These are phyloP conservation scores for Vanessa cardui DNA, from an alignment of 2,888 invertebrate genomes.

Conservation along the genomic window DNA sequence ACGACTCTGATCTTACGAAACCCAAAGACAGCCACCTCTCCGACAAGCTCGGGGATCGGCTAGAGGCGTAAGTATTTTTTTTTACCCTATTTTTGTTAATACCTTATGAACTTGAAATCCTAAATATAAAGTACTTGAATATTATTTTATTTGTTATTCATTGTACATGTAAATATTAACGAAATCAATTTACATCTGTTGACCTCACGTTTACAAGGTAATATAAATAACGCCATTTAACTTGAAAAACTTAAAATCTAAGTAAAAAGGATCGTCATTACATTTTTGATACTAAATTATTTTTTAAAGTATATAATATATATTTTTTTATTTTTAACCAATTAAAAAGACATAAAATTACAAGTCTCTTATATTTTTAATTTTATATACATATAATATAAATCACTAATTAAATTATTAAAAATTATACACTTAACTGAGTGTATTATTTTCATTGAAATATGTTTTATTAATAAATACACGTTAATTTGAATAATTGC, in stretches of 20 bases:
- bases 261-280: too few relatives aligned
- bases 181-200: slow-evolving; percentile 45
- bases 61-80: slow-evolving; percentile 79
- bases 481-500: too few relatives aligned
- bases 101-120: background rate
- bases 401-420: too few relatives aligned
- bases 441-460: too few relatives aligned
- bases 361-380: too few relatives aligned
- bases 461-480: too few relatives aligned
- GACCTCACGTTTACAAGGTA: slow-evolving; percentile 54
- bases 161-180: slow-evolving; percentile 19
- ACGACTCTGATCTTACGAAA: slow-evolving; percentile 86
- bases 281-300: too few relatives aligned
- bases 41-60: slow-evolving; percentile 83
- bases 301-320: too few relatives aligned
- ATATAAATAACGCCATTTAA: slow-evolving; percentile 35
- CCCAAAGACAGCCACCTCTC: slow-evolving; percentile 87
- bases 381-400: too few relatives aligned
- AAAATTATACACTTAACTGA: too few relatives aligned
- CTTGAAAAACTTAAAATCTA: background rate
- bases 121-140: background rate
- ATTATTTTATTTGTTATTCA: slow-evolving; percentile 24
- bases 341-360: too few relatives aligned
- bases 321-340: too few relatives aligned
- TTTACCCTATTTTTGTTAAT: background rate